Percentiles rank a stretch among this genome's conserved stretches.
phyloP scores from a whole-genome alignment of 2,888 invertebrate species.

The Unio pictorum region DNA sequence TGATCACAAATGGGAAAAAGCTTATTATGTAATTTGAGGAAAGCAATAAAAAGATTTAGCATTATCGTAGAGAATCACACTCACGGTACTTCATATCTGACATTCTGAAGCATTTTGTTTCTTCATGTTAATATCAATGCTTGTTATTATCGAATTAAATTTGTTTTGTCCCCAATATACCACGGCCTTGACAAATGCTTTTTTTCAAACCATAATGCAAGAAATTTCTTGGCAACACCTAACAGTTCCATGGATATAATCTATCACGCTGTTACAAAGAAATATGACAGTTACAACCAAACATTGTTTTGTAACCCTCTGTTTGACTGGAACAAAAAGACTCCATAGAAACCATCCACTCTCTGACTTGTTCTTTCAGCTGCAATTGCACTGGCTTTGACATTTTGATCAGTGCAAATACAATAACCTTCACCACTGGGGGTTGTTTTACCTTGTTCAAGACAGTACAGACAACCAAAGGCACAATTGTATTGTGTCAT shows the following conservation, averaged over 20 bases:
- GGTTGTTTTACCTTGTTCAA: conserved; percentile 3
- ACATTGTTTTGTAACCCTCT: conserved; percentile 2
- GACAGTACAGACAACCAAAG: conserved; percentile 21
- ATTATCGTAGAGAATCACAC: too few species aligned
- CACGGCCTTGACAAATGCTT: neutral
- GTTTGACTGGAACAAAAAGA: too few species aligned
- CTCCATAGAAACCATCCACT: conserved; percentile 8
- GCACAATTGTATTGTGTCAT: conserved; percentile 32
- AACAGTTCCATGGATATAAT: conserved; percentile 28
- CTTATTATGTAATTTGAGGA: too few species aligned
- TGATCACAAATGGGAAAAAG: too few species aligned
- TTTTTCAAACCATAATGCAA: conserved; percentile 20
- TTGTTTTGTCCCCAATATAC: neutral
- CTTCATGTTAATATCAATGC: too few species aligned
- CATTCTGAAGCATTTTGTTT: too few species aligned
- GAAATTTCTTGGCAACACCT: conserved; percentile 23
- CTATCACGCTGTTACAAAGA: conserved; percentile 15
- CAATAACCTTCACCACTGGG: conserved; percentile 16
- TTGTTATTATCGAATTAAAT: too few species aligned
- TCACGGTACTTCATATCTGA: too few species aligned
- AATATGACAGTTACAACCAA: conserved; percentile 18
- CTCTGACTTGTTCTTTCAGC: conserved; percentile 5
- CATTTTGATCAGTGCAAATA: conserved; percentile 7
- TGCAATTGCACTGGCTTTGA: conserved; percentile 1
- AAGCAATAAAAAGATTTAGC: too few species aligned